These are phyloP conservation scores for Pantherophis vulpinus DNA, from an alignment of 2,797 vertebrate genomes.

Conservation along the genomic window DNA sequence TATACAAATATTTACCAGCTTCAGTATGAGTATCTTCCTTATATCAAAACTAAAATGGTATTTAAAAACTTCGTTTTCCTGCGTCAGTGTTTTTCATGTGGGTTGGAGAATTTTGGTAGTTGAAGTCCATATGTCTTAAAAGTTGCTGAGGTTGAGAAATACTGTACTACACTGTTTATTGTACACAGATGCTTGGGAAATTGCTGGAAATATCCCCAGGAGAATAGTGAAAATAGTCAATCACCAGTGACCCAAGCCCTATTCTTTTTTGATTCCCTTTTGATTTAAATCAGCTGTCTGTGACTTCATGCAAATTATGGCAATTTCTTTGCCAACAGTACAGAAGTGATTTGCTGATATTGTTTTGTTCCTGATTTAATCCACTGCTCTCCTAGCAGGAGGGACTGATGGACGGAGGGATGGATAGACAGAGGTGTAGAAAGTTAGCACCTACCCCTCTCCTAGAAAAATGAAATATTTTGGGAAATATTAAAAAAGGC, in stretches of 20 bases:
- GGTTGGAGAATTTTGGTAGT: neutral
- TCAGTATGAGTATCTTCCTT: neutral
- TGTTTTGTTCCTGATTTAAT: neutral
- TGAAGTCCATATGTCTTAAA: neutral
- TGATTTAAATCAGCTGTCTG: neutral
- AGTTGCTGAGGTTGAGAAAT: neutral
- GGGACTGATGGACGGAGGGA: too few species aligned
- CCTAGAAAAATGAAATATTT: too few species aligned
- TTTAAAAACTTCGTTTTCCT: slow-evolving; percentile 1
- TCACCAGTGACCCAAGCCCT: neutral
- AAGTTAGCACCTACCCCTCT: too few species aligned
- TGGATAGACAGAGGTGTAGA: too few species aligned
- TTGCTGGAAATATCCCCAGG: neutral
- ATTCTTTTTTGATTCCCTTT: neutral
- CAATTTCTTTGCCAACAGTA: neutral
- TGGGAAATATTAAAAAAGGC: too few species aligned
- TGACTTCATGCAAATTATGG: neutral
- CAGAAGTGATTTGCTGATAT: neutral
- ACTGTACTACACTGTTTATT: neutral
- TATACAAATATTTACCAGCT: slow-evolving; percentile 9
- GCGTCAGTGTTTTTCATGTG: neutral
- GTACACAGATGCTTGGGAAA: neutral
- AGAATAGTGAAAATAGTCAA: neutral
- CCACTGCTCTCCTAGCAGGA: neutral
- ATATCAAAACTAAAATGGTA: neutral